Base-by-base conservation (phyloP, 1,140 invertebrate genomes). In the Lanistes nyassanus region DNA sequence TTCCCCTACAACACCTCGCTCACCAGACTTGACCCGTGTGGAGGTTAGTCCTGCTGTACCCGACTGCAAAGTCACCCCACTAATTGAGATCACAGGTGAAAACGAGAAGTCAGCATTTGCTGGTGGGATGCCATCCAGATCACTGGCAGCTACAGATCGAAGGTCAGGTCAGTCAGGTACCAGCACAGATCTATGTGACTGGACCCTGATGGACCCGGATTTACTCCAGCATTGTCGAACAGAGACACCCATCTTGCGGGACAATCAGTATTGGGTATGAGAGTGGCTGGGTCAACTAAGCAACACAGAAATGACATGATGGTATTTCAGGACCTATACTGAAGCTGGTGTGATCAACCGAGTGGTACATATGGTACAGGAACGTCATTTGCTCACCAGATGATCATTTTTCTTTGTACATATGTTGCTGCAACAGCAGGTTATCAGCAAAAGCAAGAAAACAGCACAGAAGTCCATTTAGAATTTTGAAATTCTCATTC, bases 201-300 rank as follows among this genome's bases (percentile, higher is more conserved):
- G 84, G 84, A 81, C 77, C 2, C 47, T 82, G 37, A 78, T 84
- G 79, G 85, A 85, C 47, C 85, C 85, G 36, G 85, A 86, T 73
- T 70, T 86, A 47, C 70, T 86, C 47, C 81, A 86, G 74, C 83
- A 84, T 60, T 85, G 81, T 76, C 66, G 82, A 34, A 84, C 81
- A 42, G 80, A 82, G 39, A 82, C 82, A 29, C 85, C 85, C 31
- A 83, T 85, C 26, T 78, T 86, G 71, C 76, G 80, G 37, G 78
- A 82, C 36, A 86, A 81, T 66, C 82, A 86, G 70, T 86, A 86
- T 74, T 86, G 85, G 85, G 81, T 86, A 29, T 86, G 77, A 74
- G n/a, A 47, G 42, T 47, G 19, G 42, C 42, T 47, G 19, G 19
- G 9, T 47, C 9, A 13, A 0, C 42, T 47, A 47, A 47, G 42